Percentiles rank a stretch among this genome's conserved stretches.
phyloP scores from a whole-genome alignment of 2,888 invertebrate genomes.

The Pheosia tremula region DNA sequence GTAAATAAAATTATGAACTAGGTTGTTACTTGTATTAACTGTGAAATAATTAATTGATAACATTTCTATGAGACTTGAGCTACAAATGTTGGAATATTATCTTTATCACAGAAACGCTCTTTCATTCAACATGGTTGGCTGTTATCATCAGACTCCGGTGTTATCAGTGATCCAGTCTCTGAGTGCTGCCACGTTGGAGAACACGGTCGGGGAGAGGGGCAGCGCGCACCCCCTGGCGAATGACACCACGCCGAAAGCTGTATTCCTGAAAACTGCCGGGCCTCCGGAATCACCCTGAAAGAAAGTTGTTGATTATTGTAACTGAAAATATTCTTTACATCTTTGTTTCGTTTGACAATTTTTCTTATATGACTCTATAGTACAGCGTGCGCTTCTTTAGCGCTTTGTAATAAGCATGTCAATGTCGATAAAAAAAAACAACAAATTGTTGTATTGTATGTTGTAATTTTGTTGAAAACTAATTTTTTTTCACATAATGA shows the following conservation, averaged over 20 bases:
- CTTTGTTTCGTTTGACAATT: no score
- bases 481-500: no score
- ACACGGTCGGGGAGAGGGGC: constrained; percentile 78
- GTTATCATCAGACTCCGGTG: constrained; percentile 63
- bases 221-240: constrained; percentile 79
- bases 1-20: neutral
- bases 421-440: no score
- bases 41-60: neutral
- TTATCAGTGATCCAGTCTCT: constrained; percentile 73
- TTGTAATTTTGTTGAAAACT: no score
- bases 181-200: constrained; percentile 73
- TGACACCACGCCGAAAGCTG: constrained; percentile 76
- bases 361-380: no score
- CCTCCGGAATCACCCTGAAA: constrained; percentile 80
- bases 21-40: neutral
- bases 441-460: no score
- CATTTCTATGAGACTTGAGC: neutral
- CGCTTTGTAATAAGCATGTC: no score
- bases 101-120: constrained; percentile 53
- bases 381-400: no score
- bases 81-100: constrained; percentile 31
- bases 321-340: no score
- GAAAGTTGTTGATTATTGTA: neutral
- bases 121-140: constrained; percentile 25
- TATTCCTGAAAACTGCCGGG: constrained; percentile 76